A percentile compares a stretch with the other conserved stretches of the same genome.
Conservation (phyloP, 2,888 invertebrate species). For the Chironomus riparius region DNA sequence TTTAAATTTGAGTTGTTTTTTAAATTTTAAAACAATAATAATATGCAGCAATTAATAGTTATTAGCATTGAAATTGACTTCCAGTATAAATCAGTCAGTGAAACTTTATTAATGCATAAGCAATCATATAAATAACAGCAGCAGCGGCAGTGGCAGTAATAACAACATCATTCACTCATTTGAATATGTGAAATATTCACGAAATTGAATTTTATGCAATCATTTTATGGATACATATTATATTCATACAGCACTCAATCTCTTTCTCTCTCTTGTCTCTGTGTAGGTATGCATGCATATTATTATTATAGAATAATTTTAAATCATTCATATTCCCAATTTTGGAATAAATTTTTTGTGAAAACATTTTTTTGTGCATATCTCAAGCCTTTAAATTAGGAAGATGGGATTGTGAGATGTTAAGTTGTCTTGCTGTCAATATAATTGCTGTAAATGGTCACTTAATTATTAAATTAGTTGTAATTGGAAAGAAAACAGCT, state of each 20-base stretch:
- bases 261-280: neutral
- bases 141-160: neutral
- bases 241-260: neutral
- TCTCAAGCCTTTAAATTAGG: no score
- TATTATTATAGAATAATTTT: neutral
- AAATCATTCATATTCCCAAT: conserved; percentile 9
- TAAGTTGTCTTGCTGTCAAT: no score
- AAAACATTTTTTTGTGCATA: no score
- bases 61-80: neutral
- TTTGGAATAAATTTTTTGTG: neutral
- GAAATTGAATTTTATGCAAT: neutral
- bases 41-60: neutral
- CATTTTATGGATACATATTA: neutral
- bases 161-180: neutral
- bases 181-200: neutral
- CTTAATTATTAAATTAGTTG: no score
- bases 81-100: neutral
- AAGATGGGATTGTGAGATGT: no score
- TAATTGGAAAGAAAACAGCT: no score
- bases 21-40: neutral
- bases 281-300: neutral
- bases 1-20: neutral
- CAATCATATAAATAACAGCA: neutral
- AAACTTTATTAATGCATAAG: neutral
- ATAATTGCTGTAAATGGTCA: no score